A percentile compares a stretch with the other conserved stretches of the same genome.
These are phyloP conservation scores for Ciconia maguari DNA, from an alignment of 2,113 vertebrate species.

Conservation along the genomic window DNA sequence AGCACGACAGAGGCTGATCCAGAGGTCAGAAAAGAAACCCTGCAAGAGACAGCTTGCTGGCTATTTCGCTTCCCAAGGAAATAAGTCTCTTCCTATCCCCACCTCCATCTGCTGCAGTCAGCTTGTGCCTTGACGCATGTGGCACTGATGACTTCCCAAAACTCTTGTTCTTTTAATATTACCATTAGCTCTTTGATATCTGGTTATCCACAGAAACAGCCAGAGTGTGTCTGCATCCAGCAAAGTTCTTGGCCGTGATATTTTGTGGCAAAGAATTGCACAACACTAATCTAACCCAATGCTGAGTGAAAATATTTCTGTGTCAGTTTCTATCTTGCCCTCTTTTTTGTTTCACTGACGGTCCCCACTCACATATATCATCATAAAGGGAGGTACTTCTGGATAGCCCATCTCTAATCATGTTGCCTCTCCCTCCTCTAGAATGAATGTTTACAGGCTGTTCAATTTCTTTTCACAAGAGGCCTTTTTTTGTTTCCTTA, in stretches of 20 bases:
- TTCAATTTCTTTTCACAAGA: background rate
- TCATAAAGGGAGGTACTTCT: background rate
- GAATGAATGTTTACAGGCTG: background rate
- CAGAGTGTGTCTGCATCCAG: conserved; percentile 8
- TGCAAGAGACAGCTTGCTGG: background rate
- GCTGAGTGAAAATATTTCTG: conserved; percentile 23
- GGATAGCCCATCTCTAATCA: background rate
- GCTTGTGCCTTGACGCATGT: conserved; percentile 12
- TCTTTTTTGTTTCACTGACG: background rate
- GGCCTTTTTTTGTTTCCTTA: background rate
- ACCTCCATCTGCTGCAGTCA: conserved; percentile 1
- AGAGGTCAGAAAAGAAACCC: conserved; percentile 26
- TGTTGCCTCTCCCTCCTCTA: background rate
- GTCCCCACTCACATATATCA: background rate
- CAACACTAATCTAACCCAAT: conserved; percentile 12
- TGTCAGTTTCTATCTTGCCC: background rate
- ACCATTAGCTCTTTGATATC: conserved; percentile 42
- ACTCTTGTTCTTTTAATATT: conserved; percentile 16
- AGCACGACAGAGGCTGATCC: background rate
- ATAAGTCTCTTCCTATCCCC: background rate
- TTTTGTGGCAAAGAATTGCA: conserved; percentile 59
- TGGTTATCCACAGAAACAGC: conserved; percentile 41
- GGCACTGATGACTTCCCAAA: conserved; percentile 29
- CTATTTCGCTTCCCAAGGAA: background rate
- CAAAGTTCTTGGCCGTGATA: conserved; percentile 41